Evolutionary conservation across 2,113 vertebrate species (phyloP), one percentile per base, ranked within the genome.

Genomic region (Proteles cristata): DNA sequence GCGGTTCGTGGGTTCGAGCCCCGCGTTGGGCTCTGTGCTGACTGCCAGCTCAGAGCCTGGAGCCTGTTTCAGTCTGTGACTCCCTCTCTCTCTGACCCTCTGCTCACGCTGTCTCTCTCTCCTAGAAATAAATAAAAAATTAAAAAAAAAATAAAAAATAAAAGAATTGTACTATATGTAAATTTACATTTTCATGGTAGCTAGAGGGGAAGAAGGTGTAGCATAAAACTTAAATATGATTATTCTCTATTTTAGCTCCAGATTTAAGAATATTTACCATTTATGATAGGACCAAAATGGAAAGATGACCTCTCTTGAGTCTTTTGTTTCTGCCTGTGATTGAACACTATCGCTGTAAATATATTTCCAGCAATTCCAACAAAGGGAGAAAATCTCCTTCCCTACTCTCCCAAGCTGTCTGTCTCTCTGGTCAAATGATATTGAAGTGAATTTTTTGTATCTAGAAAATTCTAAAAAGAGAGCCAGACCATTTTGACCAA

Each of bases 401-500:
- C 33, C 77, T 26, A 31, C n/a, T 87, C 21, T 73, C n/a, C 31
- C 21, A 25, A 77, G 26, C 16, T 55, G 81, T 81, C 35, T 7
- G 5, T 93, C 39, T 85, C 35, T 93, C 31, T 96, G 35, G 28
- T 81, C 76, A 96, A 88, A 92, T 79, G 26, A 55, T 87, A 85
- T 5, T 77, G 39, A 92, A 95, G 43, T 86, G 14, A 76, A 93
- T 53, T 68, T 50, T 89, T 74, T 90, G n/a, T 92, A 73, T 76
- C 63, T 48, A 23, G 69, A 81, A 94, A 87, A 50, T 81, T 95
- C n/a, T 43, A 48, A 83, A 77, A 74, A 89, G 17, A 43, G 50
- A 12, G 35, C 11, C 16, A 74, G 14, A 81, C 25, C 58, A 77
- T 86, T 86, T 90, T 96, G 80, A 88, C 7, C 28, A 74, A 2